Evolutionary conservation across 2,888 invertebrate genomes (phyloP), one percentile per base, ranked within the genome.

Genomic region (Hedychridium roseum): DNA sequence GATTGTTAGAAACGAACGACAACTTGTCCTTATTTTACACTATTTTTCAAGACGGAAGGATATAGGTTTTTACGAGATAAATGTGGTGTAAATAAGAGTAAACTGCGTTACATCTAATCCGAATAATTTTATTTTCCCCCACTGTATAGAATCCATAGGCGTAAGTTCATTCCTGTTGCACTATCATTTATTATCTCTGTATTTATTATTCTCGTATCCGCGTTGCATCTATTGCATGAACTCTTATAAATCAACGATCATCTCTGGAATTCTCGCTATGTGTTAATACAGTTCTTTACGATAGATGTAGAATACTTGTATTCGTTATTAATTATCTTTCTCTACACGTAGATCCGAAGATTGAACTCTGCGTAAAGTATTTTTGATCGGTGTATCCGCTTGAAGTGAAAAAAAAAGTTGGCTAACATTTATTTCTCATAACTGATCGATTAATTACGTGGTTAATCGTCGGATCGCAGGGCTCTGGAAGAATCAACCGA

Each of bases 211-310:
- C 44, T 54, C 41, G 44, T 43, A 39, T 61, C 50, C 56, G 55
- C 42, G 15, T 9, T 20, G 17, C 47, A 34, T 49, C 51, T 55
- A 58, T 47, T 57, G 61, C 60, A 66, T 65, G 66, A 62, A 63
- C 69, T 68, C 69, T 70, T 70, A 71, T 65, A 71, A 74, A 69
- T 73, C 69, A 73, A 70, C 66, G 70, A 71, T 70, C 68, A 68
- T 59, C 55, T 63, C 67, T 64, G 54, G 57, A 64, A 67, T 63
- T 59, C 48, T 68, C 62, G 64, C 69, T 72, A 70, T 65, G 63
- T 56, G 66, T 66, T 66, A 66, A 63, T 53, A 60, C 45, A 60
- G 53, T 53, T 54, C 51, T 49, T 57, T 68, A 71, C 60, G 64
- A 54, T 59, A 48, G 54, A 53, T 54, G 54, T 54, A 57, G 59